A percentile compares a stretch with the other conserved stretches of the same genome.
These are phyloP conservation scores for Gastrophryne carolinensis DNA, from an alignment of 2,797 vertebrate species.

Conservation along the genomic window DNA sequence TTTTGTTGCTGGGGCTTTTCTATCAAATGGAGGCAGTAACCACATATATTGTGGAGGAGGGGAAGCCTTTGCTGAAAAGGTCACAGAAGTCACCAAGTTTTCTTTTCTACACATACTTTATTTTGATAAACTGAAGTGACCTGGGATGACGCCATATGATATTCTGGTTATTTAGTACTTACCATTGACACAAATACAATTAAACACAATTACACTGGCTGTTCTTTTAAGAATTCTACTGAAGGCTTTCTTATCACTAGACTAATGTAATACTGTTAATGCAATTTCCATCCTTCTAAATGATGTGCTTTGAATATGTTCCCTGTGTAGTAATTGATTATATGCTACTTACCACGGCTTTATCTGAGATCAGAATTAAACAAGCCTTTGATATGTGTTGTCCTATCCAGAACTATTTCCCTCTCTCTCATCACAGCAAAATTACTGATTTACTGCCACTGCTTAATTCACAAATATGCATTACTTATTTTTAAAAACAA, in stretches of 20 bases:
- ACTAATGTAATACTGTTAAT: constrained; percentile 10
- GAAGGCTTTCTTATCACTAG: constrained; percentile 19
- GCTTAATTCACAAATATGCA: too few species aligned
- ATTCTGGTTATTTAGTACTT: background rate
- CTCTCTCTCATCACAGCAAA: background rate
- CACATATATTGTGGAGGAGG: too few species aligned
- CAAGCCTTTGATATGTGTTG: constrained; percentile 21
- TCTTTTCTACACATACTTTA: too few species aligned
- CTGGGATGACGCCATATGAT: background rate
- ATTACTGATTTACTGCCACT: too few species aligned
- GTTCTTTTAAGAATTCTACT: background rate
- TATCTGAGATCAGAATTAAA: constrained; percentile 15
- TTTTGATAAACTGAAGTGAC: too few species aligned
- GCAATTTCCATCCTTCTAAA: constrained; percentile 26
- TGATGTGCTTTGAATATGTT: constrained; percentile 3
- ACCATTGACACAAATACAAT: constrained; percentile 5
- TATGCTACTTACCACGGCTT: constrained; percentile 22
- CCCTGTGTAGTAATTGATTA: constrained; percentile 25
- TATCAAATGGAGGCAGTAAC: too few species aligned
- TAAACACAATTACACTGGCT: background rate
- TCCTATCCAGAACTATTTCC: background rate
- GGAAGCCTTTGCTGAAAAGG: too few species aligned
- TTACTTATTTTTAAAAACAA: too few species aligned
- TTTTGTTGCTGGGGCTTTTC: too few species aligned
- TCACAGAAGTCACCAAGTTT: too few species aligned